phyloP scores from a whole-genome alignment of 2,888 invertebrate genomes.

The Euplexia lucipara region DNA sequence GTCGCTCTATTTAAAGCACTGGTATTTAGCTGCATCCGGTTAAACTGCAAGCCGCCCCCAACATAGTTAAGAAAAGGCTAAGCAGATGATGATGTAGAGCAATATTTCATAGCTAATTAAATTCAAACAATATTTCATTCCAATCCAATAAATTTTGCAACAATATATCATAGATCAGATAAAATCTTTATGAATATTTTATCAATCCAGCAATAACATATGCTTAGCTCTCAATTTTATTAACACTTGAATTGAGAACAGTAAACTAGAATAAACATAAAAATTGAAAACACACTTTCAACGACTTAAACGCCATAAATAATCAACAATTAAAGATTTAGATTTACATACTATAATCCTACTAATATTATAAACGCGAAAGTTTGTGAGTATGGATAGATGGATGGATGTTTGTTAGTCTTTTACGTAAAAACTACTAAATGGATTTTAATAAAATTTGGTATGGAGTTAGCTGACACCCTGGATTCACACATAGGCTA shows the following conservation, averaged over 20 bases:
- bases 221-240: background rate
- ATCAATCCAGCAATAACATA: background rate
- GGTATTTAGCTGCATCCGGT: too few relatives aligned
- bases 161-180: too few relatives aligned
- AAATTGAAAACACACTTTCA: constrained; percentile 35
- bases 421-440: too few relatives aligned
- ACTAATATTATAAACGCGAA: too few relatives aligned
- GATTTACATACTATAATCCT: constrained; percentile 29
- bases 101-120: background rate
- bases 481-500: too few relatives aligned
- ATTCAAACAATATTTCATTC: background rate
- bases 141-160: background rate
- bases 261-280: background rate
- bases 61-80: too few relatives aligned
- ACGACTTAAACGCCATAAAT: constrained; percentile 3
- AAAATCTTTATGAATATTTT: constrained; percentile 19
- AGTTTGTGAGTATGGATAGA: too few relatives aligned
- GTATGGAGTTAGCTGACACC: too few relatives aligned
- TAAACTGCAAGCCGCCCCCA: too few relatives aligned
- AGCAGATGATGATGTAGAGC: background rate
- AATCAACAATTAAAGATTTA: constrained; percentile 11
- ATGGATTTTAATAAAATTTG: too few relatives aligned
- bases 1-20: too few relatives aligned
- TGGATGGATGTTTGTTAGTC: too few relatives aligned
- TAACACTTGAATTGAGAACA: background rate